Conservation (phyloP, 2,113 vertebrate genomes). For the Zapornia atra region DNA sequence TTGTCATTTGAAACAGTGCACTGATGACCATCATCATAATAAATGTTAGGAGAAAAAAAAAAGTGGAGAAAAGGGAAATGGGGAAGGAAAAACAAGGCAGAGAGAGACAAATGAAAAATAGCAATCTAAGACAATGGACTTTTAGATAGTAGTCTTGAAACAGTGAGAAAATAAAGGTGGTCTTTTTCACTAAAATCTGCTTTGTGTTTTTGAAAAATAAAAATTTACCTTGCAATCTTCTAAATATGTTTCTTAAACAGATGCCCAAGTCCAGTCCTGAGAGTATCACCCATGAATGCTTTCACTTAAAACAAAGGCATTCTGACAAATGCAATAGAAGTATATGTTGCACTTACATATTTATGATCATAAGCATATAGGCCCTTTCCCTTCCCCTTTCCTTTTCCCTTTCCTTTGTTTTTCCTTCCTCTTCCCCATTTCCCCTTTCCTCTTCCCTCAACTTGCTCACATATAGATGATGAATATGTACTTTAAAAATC, state of each 20-base stretch:
- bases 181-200: background rate
- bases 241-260: background rate
- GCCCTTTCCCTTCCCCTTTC: too few relatives aligned
- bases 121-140: background rate
- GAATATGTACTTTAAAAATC: background rate
- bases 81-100: background rate
- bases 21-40: background rate
- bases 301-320: background rate
- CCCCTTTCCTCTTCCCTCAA: too few relatives aligned
- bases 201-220: background rate
- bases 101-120: background rate
- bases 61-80: background rate
- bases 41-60: background rate
- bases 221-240: background rate
- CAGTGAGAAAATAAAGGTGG: rapidly evolving
- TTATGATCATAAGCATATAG: background rate
- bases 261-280: background rate
- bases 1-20: background rate
- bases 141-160: background rate
- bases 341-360: background rate
- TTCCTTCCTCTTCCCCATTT: too few relatives aligned
- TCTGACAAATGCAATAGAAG: background rate
- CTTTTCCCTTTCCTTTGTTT: too few relatives aligned
- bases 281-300: background rate
- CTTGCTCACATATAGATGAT: background rate